These are phyloP conservation scores for Eleutherodactylus coqui DNA, from an alignment of 2,797 vertebrate species.

Conservation along the genomic window DNA sequence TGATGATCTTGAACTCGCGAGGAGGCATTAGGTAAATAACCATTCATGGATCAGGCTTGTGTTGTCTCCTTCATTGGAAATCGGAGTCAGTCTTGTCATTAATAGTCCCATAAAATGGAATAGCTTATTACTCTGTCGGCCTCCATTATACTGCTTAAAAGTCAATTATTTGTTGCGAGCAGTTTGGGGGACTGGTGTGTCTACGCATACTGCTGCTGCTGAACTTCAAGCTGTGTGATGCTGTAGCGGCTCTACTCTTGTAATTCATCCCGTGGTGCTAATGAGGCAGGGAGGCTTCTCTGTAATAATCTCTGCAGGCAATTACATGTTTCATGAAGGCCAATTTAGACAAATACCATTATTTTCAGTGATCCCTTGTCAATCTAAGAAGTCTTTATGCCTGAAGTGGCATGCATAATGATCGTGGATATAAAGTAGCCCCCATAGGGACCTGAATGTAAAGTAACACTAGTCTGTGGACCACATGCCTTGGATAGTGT, in stretches of 20 bases:
- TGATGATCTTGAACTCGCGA: constrained; percentile 27
- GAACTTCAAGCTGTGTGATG: constrained; percentile 10
- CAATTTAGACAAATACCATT: constrained; percentile 27
- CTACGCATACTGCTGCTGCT: background rate
- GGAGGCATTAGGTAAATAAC: constrained; percentile 41
- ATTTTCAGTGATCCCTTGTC: constrained; percentile 26
- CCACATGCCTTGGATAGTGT: background rate
- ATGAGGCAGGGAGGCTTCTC: constrained; percentile 21
- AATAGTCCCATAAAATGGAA: constrained; percentile 36
- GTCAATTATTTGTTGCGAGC: constrained; percentile 25
- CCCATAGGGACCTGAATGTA: background rate
- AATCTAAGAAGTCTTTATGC: constrained; percentile 6
- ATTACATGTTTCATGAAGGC: constrained; percentile 32
- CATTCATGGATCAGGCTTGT: constrained; percentile 23
- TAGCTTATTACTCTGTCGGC: constrained; percentile 22
- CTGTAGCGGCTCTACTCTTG: background rate
- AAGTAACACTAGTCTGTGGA: background rate
- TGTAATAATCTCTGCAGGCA: constrained; percentile 30
- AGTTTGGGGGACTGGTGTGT: background rate
- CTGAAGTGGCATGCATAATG: background rate
- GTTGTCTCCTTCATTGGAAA: background rate
- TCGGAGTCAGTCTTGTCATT: background rate
- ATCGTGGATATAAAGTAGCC: constrained; percentile 2
- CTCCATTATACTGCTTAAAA: constrained; percentile 18
- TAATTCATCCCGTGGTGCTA: constrained; percentile 45